A percentile compares a stretch with the other conserved stretches of the same genome.
phyloP scores from a whole-genome alignment of 2,797 vertebrate species.

The Hybognathus amarus region DNA sequence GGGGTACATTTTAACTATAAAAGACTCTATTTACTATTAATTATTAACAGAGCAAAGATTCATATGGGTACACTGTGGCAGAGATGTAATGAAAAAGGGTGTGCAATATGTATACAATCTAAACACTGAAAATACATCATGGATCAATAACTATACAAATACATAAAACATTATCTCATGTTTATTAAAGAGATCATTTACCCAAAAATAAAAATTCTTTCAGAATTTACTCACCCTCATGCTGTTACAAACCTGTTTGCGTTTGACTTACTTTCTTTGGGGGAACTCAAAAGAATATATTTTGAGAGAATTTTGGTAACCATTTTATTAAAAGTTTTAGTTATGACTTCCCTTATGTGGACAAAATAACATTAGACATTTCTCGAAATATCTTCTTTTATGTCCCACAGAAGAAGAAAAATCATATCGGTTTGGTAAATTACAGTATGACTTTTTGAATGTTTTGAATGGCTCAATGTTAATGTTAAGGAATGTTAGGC shows the following conservation, averaged over 20 bases:
- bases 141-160: not conserved
- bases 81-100: not conserved
- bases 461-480: not conserved
- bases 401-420: not conserved
- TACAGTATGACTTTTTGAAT: too few species aligned
- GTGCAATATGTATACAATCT: not conserved
- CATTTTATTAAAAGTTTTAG: not conserved
- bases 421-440: too few species aligned
- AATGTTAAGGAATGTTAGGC: conserved; percentile 4
- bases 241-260: not conserved
- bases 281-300: not conserved
- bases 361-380: not conserved
- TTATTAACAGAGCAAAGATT: not conserved
- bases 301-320: not conserved
- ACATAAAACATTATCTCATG: not conserved
- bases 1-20: not conserved
- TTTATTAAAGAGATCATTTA: not conserved
- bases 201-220: not conserved
- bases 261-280: not conserved
- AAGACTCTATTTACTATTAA: not conserved
- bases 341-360: not conserved
- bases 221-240: not conserved
- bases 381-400: not conserved
- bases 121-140: not conserved
- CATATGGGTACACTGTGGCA: not conserved